Evolutionary conservation across 2,113 vertebrate species (phyloP), one percentile per base, ranked within the genome.

Genomic region (Ctenodactylus gundi): DNA sequence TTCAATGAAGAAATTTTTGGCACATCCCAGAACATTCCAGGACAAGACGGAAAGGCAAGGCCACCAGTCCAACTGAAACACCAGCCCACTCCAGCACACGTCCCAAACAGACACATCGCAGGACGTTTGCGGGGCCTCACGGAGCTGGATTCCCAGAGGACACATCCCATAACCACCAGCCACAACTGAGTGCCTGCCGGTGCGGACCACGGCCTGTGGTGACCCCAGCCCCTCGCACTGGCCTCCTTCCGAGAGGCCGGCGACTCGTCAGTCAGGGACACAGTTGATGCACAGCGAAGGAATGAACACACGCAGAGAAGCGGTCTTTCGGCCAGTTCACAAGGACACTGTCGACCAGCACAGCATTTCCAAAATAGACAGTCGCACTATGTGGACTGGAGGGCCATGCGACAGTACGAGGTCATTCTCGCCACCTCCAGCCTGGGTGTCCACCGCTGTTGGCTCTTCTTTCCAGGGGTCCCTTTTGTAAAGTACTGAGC

Each of bases 261-360:
- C 96, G 95, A 92, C 29, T 96, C 85, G 94, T n/a, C 44, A 34
- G 73, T 95, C 81, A 85, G 85, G 92, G 94, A 89, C 90, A 83
- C 0, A 7, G 67, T n/a, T 84, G 84, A 93, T 34, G 49, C 31
- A 93, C 31, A 23, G 46, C 31, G n/a, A 85, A 90, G 36, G 78
- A 96, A 88, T 17, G 77, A 65, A 88, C 6, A 92, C 88, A 96
- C 87, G 77, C 51, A 72, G 90, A 90, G 87, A 60, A 60, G 58
- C 25, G 53, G 51, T 76, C 62, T 82, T 36, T 46, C 65, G 83
- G 44, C 70, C 75, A 82, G 78, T 81, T 80, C 41, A 55, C 68
- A 70, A 62, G 27, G 82, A 90, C 62, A 86, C 57, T 4, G 6
- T 93, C 7, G 75, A 82, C 82, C 68, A 83, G 88, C 83, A 68